These are phyloP conservation scores for Brachyrhaphis roseni DNA, from an alignment of 2,797 vertebrate species.

Conservation along the genomic window DNA sequence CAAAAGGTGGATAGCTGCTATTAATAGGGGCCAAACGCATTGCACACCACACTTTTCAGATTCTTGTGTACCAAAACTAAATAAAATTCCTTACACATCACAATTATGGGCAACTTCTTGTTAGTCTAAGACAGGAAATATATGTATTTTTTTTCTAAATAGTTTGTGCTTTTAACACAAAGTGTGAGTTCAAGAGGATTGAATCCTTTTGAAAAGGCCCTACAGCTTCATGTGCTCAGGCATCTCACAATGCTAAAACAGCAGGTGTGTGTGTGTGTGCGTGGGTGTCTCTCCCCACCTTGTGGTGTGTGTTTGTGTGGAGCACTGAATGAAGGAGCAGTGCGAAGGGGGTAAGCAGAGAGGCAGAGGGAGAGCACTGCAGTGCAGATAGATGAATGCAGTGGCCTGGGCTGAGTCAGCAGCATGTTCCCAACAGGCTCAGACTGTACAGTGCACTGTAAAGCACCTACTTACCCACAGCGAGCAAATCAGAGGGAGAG, in stretches of 20 bases:
- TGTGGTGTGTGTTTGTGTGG: slow-evolving; percentile 41
- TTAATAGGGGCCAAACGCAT: not conserved
- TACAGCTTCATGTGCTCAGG: slow-evolving; percentile 31
- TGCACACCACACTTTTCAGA: not conserved
- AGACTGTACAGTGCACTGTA: slow-evolving; percentile 69
- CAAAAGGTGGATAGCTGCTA: not conserved
- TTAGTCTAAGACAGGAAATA: not conserved
- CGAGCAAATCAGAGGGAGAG: slow-evolving; percentile 42
- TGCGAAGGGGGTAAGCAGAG: slow-evolving; percentile 41
- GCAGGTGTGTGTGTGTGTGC: slow-evolving; percentile 29
- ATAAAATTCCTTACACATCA: not conserved
- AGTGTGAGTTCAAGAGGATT: not conserved
- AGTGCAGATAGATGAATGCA: slow-evolving; percentile 84
- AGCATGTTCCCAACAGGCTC: slow-evolving; percentile 76
- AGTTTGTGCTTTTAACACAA: not conserved
- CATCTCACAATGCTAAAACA: slow-evolving; percentile 57
- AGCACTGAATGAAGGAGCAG: slow-evolving; percentile 56
- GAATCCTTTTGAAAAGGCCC: not conserved
- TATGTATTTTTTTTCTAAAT: not conserved
- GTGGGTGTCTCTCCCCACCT: slow-evolving; percentile 23
- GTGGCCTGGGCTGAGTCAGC: slow-evolving; percentile 82
- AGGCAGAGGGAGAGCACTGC: slow-evolving; percentile 71
- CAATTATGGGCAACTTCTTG: not conserved
- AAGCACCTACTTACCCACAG: slow-evolving; percentile 61
- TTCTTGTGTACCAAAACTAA: not conserved